These are phyloP conservation scores for Trididemnum clinides DNA, from an alignment of 23 tunicate genomes.

Conservation along the genomic window DNA sequence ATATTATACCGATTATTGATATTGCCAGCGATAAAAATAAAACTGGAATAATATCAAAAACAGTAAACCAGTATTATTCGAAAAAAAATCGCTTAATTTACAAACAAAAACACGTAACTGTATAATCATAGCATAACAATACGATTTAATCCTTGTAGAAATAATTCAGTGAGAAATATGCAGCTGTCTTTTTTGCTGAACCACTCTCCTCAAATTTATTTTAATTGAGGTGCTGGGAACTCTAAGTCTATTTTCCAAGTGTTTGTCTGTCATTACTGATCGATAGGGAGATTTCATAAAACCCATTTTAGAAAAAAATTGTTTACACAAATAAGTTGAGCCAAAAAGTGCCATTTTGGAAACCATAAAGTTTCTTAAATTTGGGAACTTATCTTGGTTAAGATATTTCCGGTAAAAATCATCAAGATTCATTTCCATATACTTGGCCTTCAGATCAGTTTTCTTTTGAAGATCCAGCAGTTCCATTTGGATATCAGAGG, in stretches of 20 bases:
- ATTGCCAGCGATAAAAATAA: neutral
- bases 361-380: conserved; percentile 38
- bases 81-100: neutral
- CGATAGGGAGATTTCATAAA: neutral
- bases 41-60: neutral
- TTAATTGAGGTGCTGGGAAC: conserved; percentile 7
- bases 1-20: neutral
- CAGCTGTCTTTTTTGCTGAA: neutral
- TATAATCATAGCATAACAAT: neutral
- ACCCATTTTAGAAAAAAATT: conserved; percentile 39
- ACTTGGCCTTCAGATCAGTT: neutral
- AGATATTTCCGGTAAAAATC: conserved; percentile 39
- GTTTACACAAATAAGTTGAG: conserved; percentile 27
- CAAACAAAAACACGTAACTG: neutral
- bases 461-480: conserved; percentile 18
- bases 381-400: conserved; percentile 31
- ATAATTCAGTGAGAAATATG: neutral
- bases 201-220: conserved; percentile 8
- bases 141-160: neutral
- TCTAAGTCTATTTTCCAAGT: conserved; percentile 40
- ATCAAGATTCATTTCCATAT: conserved; percentile 44
- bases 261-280: conserved; percentile 16
- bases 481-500: neutral
- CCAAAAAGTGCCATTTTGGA: conserved; percentile 36
- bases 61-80: neutral